phyloP scores from a whole-genome alignment of 1,140 invertebrate genomes.

The Colletes gigas region DNA sequence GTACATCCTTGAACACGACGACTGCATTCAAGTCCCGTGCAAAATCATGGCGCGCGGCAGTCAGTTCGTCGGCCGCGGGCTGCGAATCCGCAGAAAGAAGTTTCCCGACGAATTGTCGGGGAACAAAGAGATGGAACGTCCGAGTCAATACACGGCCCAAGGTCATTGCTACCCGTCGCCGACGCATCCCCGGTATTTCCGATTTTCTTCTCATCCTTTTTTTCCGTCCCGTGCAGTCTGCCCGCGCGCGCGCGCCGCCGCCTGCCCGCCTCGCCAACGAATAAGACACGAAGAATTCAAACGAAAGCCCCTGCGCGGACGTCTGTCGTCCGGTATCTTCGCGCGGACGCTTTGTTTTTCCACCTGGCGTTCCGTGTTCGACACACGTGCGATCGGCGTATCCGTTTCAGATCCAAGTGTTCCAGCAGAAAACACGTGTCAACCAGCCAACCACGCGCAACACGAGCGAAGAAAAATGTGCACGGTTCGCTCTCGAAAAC shows the following conservation, averaged over 20 bases:
- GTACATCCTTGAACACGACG: constrained; percentile 10
- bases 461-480: too few relatives aligned
- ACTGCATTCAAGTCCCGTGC: not conserved
- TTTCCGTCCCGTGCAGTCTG: constrained; percentile 13
- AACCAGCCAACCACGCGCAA: not conserved
- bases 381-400: not conserved
- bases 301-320: constrained; percentile 6
- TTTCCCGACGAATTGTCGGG: constrained; percentile 59
- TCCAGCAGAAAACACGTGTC: not conserved
- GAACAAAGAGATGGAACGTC: constrained; percentile 60
- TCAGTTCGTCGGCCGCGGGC: constrained; percentile 27
- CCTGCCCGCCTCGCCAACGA: constrained; percentile 7
- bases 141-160: constrained; percentile 66
- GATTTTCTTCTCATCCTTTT: constrained; percentile 49
- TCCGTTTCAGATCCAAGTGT: not conserved
- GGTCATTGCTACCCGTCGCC: constrained; percentile 63
- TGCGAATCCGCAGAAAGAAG: constrained; percentile 44
- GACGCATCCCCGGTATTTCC: constrained; percentile 50
- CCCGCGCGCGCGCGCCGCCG: not conserved
- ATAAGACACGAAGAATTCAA: constrained; percentile 38
- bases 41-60: constrained; percentile 18
- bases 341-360: constrained; percentile 15
- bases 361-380: not conserved
- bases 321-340: too few relatives aligned
- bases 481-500: not conserved